A percentile compares a stretch with the other conserved stretches of the same genome.
phyloP scores from a whole-genome alignment of 2,888 invertebrate genomes.

The Latrodectus elegans region DNA sequence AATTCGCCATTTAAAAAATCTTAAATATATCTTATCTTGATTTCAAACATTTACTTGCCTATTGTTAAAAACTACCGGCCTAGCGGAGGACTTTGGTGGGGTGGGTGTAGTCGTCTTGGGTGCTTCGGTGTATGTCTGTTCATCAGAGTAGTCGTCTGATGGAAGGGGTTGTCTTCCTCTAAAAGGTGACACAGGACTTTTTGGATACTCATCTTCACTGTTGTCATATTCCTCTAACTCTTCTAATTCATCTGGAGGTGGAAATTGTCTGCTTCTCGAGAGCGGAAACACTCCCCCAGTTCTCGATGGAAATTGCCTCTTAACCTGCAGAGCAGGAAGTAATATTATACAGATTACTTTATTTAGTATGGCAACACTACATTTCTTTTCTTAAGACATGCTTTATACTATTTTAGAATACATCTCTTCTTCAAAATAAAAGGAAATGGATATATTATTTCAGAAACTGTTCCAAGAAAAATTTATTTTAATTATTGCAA shows the following conservation, averaged over 20 bases:
- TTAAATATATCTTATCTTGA: too few relatives aligned
- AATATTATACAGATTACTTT: too few relatives aligned
- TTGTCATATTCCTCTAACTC: slow-evolving; percentile 30
- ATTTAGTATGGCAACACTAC: too few relatives aligned
- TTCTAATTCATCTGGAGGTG: slow-evolving; percentile 62
- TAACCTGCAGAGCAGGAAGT: slow-evolving; percentile 10
- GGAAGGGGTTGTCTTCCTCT: slow-evolving; percentile 38
- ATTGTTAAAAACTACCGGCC: slow-evolving; percentile 41
- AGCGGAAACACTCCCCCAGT: slow-evolving; percentile 41
- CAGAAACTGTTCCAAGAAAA: too few relatives aligned
- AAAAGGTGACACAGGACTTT: slow-evolving; percentile 27
- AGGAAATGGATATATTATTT: too few relatives aligned
- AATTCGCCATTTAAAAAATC: too few relatives aligned
- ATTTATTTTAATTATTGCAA: too few relatives aligned
- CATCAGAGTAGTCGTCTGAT: slow-evolving; percentile 44
- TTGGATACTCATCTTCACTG: slow-evolving; percentile 23
- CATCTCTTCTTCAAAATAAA: too few relatives aligned
- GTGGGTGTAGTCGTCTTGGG: slow-evolving; percentile 50
- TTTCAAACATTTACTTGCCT: slow-evolving; percentile 20
- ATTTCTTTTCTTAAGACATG: too few relatives aligned
- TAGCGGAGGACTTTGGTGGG: slow-evolving; percentile 28
- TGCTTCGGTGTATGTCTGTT: slow-evolving; percentile 53
- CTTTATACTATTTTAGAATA: too few relatives aligned
- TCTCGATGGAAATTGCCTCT: slow-evolving; percentile 48
- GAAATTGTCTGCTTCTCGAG: slow-evolving; percentile 71